Conservation (phyloP, 1,140 invertebrate genomes). For the Meloidogyne chitwoodi region DNA sequence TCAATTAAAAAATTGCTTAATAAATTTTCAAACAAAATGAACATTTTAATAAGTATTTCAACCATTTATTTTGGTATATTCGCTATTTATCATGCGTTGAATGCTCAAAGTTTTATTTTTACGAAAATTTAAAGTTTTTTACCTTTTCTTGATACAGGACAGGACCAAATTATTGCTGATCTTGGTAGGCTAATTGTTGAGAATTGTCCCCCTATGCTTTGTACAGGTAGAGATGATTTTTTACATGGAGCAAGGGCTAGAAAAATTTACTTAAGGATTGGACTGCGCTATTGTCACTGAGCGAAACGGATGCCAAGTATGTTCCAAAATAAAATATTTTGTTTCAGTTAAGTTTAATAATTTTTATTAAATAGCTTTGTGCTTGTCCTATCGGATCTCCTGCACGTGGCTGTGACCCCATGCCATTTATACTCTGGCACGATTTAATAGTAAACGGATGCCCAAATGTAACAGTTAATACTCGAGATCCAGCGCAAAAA, state of each 20-base stretch:
- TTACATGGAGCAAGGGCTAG: no score
- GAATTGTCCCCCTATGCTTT: conserved; percentile 59
- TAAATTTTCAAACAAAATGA: conserved; percentile 2
- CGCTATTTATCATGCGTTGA: not conserved
- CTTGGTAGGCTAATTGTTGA: conserved; percentile 59
- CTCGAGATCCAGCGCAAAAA: conserved; percentile 59
- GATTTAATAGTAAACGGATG: conserved; percentile 60
- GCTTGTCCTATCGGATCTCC: conserved; percentile 59
- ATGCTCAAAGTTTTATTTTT: conserved; percentile 10
- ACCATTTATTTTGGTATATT: not conserved
- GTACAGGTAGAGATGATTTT: conserved; percentile 36
- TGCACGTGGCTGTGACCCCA: conserved; percentile 59
- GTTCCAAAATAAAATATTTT: not conserved
- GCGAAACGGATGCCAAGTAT: conserved; percentile 57
- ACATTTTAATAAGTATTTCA: not conserved
- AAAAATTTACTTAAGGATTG: conserved; percentile 15
- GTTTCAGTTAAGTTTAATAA: no score
- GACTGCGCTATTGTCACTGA: conserved; percentile 60
- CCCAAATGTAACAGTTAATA: conserved; percentile 60
- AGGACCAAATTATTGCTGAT: conserved; percentile 59
- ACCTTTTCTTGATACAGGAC: conserved; percentile 18
- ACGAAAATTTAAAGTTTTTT: not conserved
- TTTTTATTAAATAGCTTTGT: conserved; percentile 49
- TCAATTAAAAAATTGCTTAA: not conserved
- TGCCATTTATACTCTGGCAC: conserved; percentile 57